Percentiles rank a stretch among this genome's conserved stretches.
phyloP scores from a whole-genome alignment of 1,140 invertebrate species.

The Harpegnathos saltator region DNA sequence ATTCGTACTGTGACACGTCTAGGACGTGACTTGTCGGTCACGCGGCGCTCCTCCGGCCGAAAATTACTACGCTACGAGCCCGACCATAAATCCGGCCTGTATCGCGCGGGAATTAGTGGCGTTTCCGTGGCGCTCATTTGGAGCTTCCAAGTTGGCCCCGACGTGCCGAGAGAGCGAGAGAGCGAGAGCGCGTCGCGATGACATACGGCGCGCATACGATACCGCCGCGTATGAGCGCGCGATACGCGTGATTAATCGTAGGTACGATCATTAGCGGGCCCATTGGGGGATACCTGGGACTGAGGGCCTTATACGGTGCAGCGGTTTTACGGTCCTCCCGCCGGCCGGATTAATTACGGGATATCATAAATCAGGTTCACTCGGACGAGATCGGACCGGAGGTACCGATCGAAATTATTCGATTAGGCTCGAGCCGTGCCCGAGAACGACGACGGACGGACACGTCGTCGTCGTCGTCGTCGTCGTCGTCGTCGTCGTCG shows the following conservation, averaged over 20 bases:
- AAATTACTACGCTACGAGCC: constrained; percentile 51
- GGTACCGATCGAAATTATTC: constrained; percentile 61
- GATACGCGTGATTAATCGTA: constrained; percentile 77
- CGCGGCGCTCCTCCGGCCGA: constrained; percentile 3
- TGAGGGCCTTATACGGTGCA: constrained; percentile 70
- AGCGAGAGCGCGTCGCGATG: constrained; percentile 30
- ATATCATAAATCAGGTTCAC: constrained; percentile 75
- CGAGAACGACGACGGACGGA: constrained; percentile 6
- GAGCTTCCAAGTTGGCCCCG: constrained; percentile 38
- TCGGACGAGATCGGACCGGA: constrained; percentile 42
- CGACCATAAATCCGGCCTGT: constrained; percentile 55
- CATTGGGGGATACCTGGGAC: constrained; percentile 75
- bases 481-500: neutral
- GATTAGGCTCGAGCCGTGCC: constrained; percentile 39
- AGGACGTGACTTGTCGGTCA: neutral
- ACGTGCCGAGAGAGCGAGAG: constrained; percentile 5
- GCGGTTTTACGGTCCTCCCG: constrained; percentile 54
- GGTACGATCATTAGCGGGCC: constrained; percentile 77
- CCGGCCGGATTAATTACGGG: constrained; percentile 76
- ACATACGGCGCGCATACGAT: constrained; percentile 33
- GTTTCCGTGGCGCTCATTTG: constrained; percentile 36
- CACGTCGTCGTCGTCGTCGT: constrained; percentile 24
- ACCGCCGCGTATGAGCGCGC: constrained; percentile 1
- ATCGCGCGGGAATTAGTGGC: constrained; percentile 53
- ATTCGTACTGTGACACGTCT: neutral